These are phyloP conservation scores for Platalea minor DNA, from an alignment of 2,797 vertebrate genomes.

Conservation along the genomic window DNA sequence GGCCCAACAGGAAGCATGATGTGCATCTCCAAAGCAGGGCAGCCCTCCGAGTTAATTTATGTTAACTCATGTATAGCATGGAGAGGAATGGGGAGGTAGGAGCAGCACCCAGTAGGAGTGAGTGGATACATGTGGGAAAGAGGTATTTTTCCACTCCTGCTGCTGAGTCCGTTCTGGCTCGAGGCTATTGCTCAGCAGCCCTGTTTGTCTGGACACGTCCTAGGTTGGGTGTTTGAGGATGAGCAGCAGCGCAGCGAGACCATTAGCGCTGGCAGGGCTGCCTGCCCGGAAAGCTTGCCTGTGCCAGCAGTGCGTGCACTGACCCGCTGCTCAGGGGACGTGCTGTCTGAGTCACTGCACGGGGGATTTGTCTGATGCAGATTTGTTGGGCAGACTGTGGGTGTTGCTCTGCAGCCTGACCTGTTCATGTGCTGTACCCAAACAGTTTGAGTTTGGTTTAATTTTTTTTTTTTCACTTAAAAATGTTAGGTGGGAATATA, in stretches of 20 bases:
- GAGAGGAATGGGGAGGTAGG: not conserved
- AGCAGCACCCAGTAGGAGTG: not conserved
- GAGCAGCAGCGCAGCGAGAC: not conserved
- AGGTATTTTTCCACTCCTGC: not conserved
- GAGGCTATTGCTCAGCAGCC: not conserved
- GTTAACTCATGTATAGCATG: accelerated
- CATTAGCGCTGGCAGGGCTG: not conserved
- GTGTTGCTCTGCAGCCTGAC: not conserved
- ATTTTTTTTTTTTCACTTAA: not conserved
- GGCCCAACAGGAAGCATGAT: not conserved
- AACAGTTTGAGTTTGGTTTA: no score
- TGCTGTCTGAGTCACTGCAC: accelerated
- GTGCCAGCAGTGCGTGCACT: accelerated
- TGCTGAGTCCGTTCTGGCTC: accelerated
- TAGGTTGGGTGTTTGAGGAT: not conserved
- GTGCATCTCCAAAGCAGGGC: not conserved
- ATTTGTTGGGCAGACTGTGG: accelerated
- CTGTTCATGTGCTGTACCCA: accelerated
- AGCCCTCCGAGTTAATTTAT: not conserved
- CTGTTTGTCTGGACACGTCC: not conserved
- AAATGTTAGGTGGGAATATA: accelerated
- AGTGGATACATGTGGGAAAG: accelerated
- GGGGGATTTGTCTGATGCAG: accelerated
- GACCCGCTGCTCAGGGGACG: accelerated
- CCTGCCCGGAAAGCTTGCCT: not conserved